These are phyloP conservation scores for Limanda limanda DNA, from an alignment of 2,113 vertebrate genomes.

Conservation along the genomic window DNA sequence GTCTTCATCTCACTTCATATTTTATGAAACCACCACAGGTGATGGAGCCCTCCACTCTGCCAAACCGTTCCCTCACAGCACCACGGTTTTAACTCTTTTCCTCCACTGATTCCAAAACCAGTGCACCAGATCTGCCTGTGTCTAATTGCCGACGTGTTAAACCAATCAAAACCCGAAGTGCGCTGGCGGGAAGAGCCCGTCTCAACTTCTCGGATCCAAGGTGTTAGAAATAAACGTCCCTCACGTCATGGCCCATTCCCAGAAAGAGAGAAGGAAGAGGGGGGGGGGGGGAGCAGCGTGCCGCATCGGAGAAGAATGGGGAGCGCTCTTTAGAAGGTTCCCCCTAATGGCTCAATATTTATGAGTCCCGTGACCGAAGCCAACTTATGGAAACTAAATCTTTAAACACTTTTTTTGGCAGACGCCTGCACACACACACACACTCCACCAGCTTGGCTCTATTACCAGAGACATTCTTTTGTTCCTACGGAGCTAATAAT, in stretches of 20 bases:
- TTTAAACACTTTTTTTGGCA: conserved; percentile 84
- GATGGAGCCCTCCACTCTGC: conserved; percentile 14
- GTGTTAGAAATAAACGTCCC: conserved; percentile 69
- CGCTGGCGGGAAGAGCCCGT: conserved; percentile 33
- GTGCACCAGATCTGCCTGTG: conserved; percentile 37
- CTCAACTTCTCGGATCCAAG: conserved; percentile 53
- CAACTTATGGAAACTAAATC: conserved; percentile 88
- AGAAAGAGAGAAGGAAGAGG: conserved; percentile 39
- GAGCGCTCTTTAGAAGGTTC: conserved; percentile 65
- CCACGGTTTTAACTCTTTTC: neutral
- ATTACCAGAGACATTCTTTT: conserved; percentile 94
- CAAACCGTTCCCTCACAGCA: conserved; percentile 40
- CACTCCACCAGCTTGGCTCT: conserved; percentile 82
- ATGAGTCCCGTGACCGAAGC: conserved; percentile 77
- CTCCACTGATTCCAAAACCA: conserved; percentile 62
- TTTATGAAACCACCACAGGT: conserved; percentile 37
- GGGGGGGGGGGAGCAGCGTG: conserved; percentile 10
- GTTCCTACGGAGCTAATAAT: conserved; percentile 94
- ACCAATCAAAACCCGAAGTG: conserved; percentile 52
- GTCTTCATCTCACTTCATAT: conserved; percentile 35
- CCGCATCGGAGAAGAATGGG: conserved; percentile 63
- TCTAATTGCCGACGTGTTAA: conserved; percentile 57
- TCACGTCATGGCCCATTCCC: conserved; percentile 65
- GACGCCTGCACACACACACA: conserved; percentile 54
- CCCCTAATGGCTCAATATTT: conserved; percentile 80